Base-by-base conservation (phyloP, 2,113 vertebrate genomes). In the Dipodomys ordii region DNA sequence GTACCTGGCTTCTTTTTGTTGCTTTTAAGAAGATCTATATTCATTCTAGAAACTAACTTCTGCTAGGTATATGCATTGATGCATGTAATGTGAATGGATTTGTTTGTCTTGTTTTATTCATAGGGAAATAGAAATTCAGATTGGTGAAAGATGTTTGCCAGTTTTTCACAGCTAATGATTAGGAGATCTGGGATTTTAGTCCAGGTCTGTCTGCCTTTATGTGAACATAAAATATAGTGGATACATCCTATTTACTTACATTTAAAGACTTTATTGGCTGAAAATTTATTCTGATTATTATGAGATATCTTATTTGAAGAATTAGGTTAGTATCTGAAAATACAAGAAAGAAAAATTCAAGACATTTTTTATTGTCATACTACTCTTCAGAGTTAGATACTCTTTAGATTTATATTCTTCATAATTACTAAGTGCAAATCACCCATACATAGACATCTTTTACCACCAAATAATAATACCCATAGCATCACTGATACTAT, bases 271-370 rank as follows among this genome's bases (percentile, higher is more conserved):
- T 90, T 83, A 90, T 84, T 92, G 89, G 44, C 39, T 32, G 30
- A 87, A 95, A 23, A 23, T 5, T 39, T 39, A 39, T 39, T 39
- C 39, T 39, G 39, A 39, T 87, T 74, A 28, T 92, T 77, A 77
- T 90, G 7, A 44, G 80, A 78, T 80, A 28, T 92, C 35, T 35
- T 35, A 35, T 78, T 72, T 64, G 35, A 92, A 90, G 13, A 12
- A 79, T 95, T 10, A 95, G 79, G 20, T 76, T 80, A 91, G 67
- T 77, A 74, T 62, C 19, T 83, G 83, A 78, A 90, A 85, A 91
- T 32, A 85, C 39, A 6, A 72, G 68, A 92, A 73, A 92, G 4
- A 81, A 22, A 88, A 88, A 85, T 57, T 95, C 74, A 62, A 90
- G 84, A 87, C 6, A 68, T 32, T 1, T 39, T 92, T 93, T 84